These are phyloP conservation scores for Aeoliscus strigatus DNA, from an alignment of 2,797 vertebrate genomes.

Conservation along the genomic window DNA sequence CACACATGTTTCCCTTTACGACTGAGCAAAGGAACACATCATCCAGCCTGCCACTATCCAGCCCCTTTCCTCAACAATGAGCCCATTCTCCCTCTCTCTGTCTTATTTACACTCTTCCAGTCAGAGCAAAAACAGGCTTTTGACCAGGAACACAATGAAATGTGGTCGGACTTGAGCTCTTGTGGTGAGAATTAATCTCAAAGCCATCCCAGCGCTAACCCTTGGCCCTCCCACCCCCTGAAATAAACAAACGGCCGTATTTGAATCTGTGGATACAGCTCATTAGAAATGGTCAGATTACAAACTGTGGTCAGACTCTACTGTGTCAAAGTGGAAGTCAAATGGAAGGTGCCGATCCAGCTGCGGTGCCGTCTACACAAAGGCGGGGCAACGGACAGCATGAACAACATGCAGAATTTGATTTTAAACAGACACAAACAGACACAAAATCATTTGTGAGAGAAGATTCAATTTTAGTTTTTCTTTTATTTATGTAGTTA, in stretches of 20 bases:
- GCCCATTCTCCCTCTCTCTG: constrained; percentile 75
- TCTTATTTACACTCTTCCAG: constrained; percentile 69
- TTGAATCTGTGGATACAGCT: constrained; percentile 37
- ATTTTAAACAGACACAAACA: too few species aligned
- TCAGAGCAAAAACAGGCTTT: constrained; percentile 65
- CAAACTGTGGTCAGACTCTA: too few species aligned
- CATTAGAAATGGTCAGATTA: constrained; percentile 30
- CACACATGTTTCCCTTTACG: constrained; percentile 81
- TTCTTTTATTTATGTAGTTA: too few species aligned
- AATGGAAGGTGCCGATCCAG: too few species aligned
- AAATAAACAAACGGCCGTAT: constrained; percentile 44
- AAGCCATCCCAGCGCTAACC: constrained; percentile 25
- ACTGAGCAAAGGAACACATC: constrained; percentile 73
- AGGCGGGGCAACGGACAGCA: too few species aligned
- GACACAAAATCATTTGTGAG: too few species aligned
- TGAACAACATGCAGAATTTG: too few species aligned
- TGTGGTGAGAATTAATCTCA: constrained; percentile 54
- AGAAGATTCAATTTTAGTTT: too few species aligned
- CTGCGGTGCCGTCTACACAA: too few species aligned
- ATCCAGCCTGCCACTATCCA: constrained; percentile 71
- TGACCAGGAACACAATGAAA: constrained; percentile 66
- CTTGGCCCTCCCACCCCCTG: constrained; percentile 17
- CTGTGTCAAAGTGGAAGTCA: too few species aligned
- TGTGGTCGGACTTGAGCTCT: constrained; percentile 69
- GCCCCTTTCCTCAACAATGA: constrained; percentile 77